Evolutionary conservation across 2,113 vertebrate species (phyloP), one percentile per base, ranked within the genome.

Genomic region (Scomber japonicus): DNA sequence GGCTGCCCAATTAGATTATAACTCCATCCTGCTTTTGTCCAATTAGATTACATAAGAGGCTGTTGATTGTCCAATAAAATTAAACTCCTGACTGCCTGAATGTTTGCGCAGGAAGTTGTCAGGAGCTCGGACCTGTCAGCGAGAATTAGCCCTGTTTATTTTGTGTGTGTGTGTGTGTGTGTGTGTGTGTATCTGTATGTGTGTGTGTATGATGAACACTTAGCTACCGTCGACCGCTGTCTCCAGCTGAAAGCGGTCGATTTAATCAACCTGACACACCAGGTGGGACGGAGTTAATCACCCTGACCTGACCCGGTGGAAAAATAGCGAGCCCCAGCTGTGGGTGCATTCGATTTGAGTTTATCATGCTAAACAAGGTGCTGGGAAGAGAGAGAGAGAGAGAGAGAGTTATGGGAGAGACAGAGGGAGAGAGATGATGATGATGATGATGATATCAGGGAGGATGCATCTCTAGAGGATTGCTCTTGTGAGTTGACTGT

Each of bases 221-320:
- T 60, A 24, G 60, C 53, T 30, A 44, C 67, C 61, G 63, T 54
- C 17, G 12, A 48, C 49, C 19, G 10, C 35, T 48, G 73, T 86
- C 55, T 73, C 61, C 48, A 63, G 60, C 40, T 40, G 35, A 40
- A 40, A 21, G 67, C 65, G 24, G 59, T 78, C 11, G 3, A 71
- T 81, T 72, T 78, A 82, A 78, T 68, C 67, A 80, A 14, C 80
- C 49, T 66, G 84, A 81, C 86, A 69, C 57, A 11, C 66, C 72
- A 81, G 76, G 69, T 77, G 79, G 73, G 79, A 46, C 1, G n/a
- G 67, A 68, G 76, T 66, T 81, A 76, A 78, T 85, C 61, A 66
- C n/a, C 31, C 55, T 75, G 56, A 54, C 60, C 45, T 78, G 51
- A 84, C 71, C 66, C 10, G 4, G 3, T 65, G 48, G 63, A 19